These are phyloP conservation scores for Canis aureus DNA, from an alignment of 2,113 vertebrate genomes.

Conservation along the genomic window DNA sequence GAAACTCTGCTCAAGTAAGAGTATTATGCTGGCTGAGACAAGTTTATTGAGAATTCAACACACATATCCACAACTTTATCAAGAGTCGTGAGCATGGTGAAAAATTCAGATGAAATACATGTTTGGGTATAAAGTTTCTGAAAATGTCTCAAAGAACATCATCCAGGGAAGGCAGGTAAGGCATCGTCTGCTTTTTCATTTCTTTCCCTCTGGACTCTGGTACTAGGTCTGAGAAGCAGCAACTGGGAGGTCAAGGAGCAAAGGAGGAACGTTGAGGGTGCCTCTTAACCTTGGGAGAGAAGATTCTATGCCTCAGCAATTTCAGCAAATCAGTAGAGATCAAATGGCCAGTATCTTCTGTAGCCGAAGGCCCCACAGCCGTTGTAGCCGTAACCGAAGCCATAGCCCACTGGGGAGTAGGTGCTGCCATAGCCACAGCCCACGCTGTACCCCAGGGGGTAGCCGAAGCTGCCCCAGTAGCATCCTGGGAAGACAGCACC, in stretches of 20 bases:
- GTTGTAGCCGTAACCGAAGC: conserved; percentile 75
- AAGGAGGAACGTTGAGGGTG: background rate
- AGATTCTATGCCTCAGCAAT: background rate
- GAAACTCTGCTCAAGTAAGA: background rate
- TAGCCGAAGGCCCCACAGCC: conserved; percentile 63
- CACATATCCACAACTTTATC: background rate
- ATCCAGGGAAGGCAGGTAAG: background rate
- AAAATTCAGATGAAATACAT: background rate
- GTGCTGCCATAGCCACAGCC: conserved; percentile 79
- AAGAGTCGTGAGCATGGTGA: background rate
- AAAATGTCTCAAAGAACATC: background rate
- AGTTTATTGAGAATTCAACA: conserved; percentile 76
- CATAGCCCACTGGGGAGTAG: conserved; percentile 74
- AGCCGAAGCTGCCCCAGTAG: conserved; percentile 79
- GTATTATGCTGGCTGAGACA: background rate
- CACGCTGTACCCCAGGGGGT: conserved; percentile 76
- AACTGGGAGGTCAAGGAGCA: background rate
- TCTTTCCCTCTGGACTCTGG: background rate
- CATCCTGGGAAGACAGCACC: conserved; percentile 66
- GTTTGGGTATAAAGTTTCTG: background rate
- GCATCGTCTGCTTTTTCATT: background rate
- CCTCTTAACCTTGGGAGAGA: background rate
- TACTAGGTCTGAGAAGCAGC: background rate
- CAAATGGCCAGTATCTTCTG: conserved; percentile 78
- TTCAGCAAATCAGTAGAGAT: conserved; percentile 68